phyloP scores from a whole-genome alignment of 64 coral and sea anemone genomes.

The Acropora tenuis region DNA sequence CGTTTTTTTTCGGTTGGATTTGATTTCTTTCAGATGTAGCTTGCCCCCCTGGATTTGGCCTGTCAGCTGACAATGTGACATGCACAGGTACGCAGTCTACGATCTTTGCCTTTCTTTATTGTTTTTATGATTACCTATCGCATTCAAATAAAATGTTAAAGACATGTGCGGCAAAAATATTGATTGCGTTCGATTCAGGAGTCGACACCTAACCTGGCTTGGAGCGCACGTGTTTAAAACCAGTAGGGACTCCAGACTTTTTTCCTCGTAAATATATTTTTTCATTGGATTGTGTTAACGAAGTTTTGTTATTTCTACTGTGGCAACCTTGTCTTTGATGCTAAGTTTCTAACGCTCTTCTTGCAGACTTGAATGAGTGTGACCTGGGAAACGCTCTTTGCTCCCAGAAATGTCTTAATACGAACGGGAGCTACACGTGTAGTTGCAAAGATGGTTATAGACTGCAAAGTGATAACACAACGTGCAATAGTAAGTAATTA shows the following conservation, averaged over 20 bases:
- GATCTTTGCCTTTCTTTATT: background rate
- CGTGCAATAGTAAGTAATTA: constrained; percentile 22
- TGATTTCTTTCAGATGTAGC: background rate
- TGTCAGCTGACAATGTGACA: background rate
- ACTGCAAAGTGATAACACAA: constrained; percentile 6
- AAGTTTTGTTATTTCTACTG: no score
- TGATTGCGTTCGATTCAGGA: no score
- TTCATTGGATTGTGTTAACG: no score
- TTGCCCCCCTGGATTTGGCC: background rate
- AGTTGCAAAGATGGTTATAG: constrained; percentile 23
- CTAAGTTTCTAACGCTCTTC: background rate
- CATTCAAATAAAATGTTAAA: no score
- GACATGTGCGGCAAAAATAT: no score
- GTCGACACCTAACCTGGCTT: no score
- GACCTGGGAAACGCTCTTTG: background rate
- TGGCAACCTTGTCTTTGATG: no score
- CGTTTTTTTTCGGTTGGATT: background rate
- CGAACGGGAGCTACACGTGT: constrained; percentile 19
- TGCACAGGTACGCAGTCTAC: background rate
- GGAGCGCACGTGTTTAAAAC: no score
- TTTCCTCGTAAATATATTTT: no score
- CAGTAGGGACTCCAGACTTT: no score
- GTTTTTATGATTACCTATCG: no score
- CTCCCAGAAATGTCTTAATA: constrained; percentile 38
- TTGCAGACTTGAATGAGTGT: constrained; percentile 43